Conservation (phyloP, 2,797 vertebrate species). For the Diceros bicornis region DNA sequence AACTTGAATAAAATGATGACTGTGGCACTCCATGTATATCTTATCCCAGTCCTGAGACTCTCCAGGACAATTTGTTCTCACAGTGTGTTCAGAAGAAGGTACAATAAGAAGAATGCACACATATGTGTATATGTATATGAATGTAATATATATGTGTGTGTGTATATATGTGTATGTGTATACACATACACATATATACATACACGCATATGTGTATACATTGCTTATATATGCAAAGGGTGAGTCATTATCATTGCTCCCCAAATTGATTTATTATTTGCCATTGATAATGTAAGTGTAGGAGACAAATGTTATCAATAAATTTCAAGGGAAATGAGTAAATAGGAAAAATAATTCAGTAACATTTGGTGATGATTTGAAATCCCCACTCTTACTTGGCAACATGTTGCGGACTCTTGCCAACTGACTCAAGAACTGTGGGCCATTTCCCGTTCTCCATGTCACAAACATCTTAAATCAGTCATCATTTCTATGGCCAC, state of each 20-base stretch:
- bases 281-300: not conserved
- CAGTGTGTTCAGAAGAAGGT: not conserved
- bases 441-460: not conserved
- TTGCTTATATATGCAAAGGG: not conserved
- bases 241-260: not conserved
- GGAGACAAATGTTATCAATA: not conserved
- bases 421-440: not conserved
- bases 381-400: not conserved
- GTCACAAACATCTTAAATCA: conserved; percentile 4
- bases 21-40: not conserved
- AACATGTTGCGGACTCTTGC: not conserved
- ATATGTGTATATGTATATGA: not conserved
- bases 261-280: conserved; percentile 4
- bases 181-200: not conserved
- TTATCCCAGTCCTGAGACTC: not conserved
- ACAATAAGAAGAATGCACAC: not conserved
- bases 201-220: not conserved
- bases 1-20: not conserved
- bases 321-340: conserved; percentile 25
- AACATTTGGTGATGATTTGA: not conserved
- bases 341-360: conserved; percentile 55
- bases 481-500: conserved; percentile 36
- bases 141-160: not conserved
- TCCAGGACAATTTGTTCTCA: not conserved
- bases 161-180: not conserved